Evolutionary conservation across 2,797 vertebrate species (phyloP), one percentile per base, ranked within the genome.

Genomic region (Rachycentron canadum): DNA sequence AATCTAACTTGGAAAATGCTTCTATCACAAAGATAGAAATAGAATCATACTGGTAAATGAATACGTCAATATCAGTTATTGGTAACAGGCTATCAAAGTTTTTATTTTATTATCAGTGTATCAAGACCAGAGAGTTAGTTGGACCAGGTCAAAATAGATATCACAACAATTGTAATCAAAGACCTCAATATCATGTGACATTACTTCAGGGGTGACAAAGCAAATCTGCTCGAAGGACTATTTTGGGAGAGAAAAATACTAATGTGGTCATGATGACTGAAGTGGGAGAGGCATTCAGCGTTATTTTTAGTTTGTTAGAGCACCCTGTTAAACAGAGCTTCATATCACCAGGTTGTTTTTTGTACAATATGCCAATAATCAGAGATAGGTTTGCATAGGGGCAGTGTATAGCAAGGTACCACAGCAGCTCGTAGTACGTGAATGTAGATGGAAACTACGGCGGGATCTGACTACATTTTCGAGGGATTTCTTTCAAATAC

Each of bases 111-210:
- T 45, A 21, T 21, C 9, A 21, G 28, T 19, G 32, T 56, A 56
- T 21, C 28, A 28, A 8, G 16, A 28, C 3, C 43, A 52, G 4
- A 59, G 6, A 34, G 32, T 56, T n/a, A 36, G 23, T 19, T 32
- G n/a, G 53, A 3, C 25, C 43, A 28, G 43, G 49, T 45, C 43
- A 45, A 45, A 45, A 53, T 32, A 41, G n/a, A 30, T 28, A 70
- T 40, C 21, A 57, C 7, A 53, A 28, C 41, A 47, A 14, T 3
- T 30, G 21, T 38, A 23, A 62, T 45, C 9, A 38, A 49, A 50
- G 13, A 43, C 32, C 23, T 56, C 66, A 21, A 60, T 61, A 62
- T 62, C 26, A 17, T 23, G 14, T 41, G 55, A 66, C 17, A 50
- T 49, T 17, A 61, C 4, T 10, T 12, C 5, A 61, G 30, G 23